Evolutionary conservation across 2,113 vertebrate species (phyloP), one percentile per base, ranked within the genome.

Genomic region (Proteles cristata): DNA sequence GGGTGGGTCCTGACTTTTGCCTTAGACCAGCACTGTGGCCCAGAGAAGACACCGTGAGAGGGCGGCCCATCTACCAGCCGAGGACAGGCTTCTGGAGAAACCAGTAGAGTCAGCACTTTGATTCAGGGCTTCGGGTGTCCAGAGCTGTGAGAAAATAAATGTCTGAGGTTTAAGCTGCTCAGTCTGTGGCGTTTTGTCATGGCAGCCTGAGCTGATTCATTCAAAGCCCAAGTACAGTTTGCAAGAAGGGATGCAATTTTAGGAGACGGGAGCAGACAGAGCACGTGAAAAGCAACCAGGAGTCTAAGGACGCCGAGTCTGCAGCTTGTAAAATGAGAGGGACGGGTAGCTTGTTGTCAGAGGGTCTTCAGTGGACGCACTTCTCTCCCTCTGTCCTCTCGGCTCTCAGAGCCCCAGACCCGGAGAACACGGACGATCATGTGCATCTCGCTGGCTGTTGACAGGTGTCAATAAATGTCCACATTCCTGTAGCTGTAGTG

Each of bases 311-410:
- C 4, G 7, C 48, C 31, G 26, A 45, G n/a, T 87, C 31, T 85
- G 14, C 2, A 0, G 2, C 16, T 17, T 26, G 55, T 35, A 14
- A 2, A 3, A 4, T 11, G 58, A 10, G 7, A 8, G 15, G 43
- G 17, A 10, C 35, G 43, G 21, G 45, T 12, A 66, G 19, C 17
- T 16, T 10, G 45, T 43, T 48, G 9, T 12, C 15, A 14, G 3
- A 31, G 33, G 25, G 26, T 28, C 43, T 26, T 21, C 2, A 4
- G 15, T 21, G 31, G 11, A 19, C 4, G 1, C 0, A 0, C 48
- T 5, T 4, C 0, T 53, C 31, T 89, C 53, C 11, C 69, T 74
- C 17, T 81, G 43, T 28, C 76, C 15, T 43, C 61, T 4, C 17
- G 11, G 1, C 82, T 61, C 28, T 53, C 19, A 5, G 9, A 53